Evolutionary conservation across 1,140 invertebrate genomes (phyloP), one percentile per base, ranked within the genome.

Genomic region (Pseudomyrmex flavicornis): DNA sequence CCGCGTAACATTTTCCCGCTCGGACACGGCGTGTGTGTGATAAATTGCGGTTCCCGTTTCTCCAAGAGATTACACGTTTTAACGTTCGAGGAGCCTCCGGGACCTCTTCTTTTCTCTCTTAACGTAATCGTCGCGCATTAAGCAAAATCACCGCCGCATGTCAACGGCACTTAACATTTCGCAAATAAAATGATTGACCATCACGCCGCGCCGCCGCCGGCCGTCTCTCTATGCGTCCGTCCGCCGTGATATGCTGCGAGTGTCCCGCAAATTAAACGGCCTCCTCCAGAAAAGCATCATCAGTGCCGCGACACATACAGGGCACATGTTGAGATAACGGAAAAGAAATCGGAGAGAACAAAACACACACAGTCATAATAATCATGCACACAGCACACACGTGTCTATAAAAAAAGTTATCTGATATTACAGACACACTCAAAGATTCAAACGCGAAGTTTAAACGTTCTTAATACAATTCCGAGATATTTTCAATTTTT

Each of bases 171-270:
- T 82, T 82, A 62, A 82, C 26, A 73, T 82, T 73, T 73, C 69
- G 59, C 77, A 82, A 82, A 73, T 82, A 82, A 82, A 73, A 82
- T 73, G 66, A 82, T 77, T 68, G 62, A 68, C 74, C 69, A 68
- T 26, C 77, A 35, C 22, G 48, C 74, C 44, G 46, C 35, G 35
- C 35, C 35, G 35, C 35, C 35, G 35, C 26, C 26, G 26, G 26
- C 26, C 26, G 26, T 26, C 26, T 26, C 26, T 26, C 26, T 26
- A 0, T 4, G 26, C 26, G 26, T 26, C 26, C 26, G 26, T 26
- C 3, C 26, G 26, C 26, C 26, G 26, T 26, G 26, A 26, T 26
- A 26, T 0, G 26, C 35, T 35, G 35, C 35, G 35, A 35, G 5
- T 35, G 35, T 0, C 7, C 35, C 35, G 35, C 35, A 69, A 74